Percentiles rank a stretch among this genome's conserved stretches.
Evolutionary conservation across 2,888 invertebrate species (phyloP).

Genomic region (Ornithoptera alexandrae): DNA sequence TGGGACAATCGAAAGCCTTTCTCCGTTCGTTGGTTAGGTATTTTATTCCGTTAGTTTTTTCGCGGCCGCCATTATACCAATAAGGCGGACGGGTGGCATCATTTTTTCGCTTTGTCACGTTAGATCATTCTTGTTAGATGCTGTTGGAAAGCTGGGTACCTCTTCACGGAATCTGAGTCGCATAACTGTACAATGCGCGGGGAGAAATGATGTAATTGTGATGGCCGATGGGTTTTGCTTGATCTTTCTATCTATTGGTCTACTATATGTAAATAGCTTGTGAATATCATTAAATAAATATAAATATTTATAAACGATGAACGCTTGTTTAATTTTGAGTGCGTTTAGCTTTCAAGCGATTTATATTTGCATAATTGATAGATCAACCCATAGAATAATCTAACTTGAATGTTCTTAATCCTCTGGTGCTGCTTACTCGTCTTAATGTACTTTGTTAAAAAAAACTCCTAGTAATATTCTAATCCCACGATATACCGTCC

Average conservation of each 20-base stretch:
- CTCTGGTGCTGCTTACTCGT: too few species aligned
- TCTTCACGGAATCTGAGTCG: conserved; percentile 63
- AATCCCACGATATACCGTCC: too few species aligned
- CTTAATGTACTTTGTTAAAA: too few species aligned
- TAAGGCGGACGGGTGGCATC: conserved; percentile 71
- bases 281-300: background rate
- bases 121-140: conserved; percentile 78
- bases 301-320: background rate
- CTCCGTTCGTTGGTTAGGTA: conserved; percentile 75
- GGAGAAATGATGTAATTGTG: conserved; percentile 70
- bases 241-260: conserved; percentile 30
- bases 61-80: conserved; percentile 75
- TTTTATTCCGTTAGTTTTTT: conserved; percentile 80
- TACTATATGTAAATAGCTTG: background rate
- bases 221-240: conserved; percentile 40
- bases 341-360: background rate
- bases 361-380: background rate
- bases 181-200: conserved; percentile 65
- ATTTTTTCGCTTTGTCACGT: conserved; percentile 79
- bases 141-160: conserved; percentile 71
- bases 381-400: too few species aligned
- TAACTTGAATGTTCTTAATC: too few species aligned
- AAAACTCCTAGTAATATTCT: too few species aligned
- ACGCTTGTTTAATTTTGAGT: background rate
- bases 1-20: conserved; percentile 81